A percentile compares a stretch with the other conserved stretches of the same genome.
phyloP scores from a whole-genome alignment of 2,797 vertebrate genomes.

The Morelia viridis region DNA sequence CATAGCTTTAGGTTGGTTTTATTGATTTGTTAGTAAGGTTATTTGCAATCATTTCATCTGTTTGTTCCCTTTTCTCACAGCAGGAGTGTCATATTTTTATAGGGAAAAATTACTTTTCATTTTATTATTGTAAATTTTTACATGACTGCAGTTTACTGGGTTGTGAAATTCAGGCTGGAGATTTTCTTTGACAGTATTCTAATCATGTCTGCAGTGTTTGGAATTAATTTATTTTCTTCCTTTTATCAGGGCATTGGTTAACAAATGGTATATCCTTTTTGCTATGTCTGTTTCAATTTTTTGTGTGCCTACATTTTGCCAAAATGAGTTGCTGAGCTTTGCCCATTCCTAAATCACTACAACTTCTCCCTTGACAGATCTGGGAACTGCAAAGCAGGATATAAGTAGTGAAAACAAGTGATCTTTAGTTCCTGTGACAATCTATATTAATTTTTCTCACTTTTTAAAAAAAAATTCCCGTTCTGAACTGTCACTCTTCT shows the following conservation, averaged over 20 bases:
- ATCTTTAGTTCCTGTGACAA: not conserved
- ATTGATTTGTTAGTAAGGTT: not conserved
- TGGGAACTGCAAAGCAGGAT: not conserved
- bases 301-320: not conserved
- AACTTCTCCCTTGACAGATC: not conserved
- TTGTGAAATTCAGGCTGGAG: not conserved
- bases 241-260: not conserved
- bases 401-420: not conserved
- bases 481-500: conserved; percentile 27
- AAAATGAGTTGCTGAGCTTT: not conserved
- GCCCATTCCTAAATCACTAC: not conserved
- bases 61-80: not conserved
- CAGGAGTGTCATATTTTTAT: not conserved
- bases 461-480: too few relatives aligned
- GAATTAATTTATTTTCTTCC: not conserved
- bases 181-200: not conserved
- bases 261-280: not conserved
- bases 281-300: not conserved
- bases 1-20: not conserved
- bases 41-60: not conserved
- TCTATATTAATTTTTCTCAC: not conserved
- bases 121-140: conserved; percentile 5
- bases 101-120: not conserved
- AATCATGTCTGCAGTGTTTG: not conserved
- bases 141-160: not conserved